Base-by-base conservation (phyloP, 2,888 invertebrate species). In the Nemapogon koenigi region DNA sequence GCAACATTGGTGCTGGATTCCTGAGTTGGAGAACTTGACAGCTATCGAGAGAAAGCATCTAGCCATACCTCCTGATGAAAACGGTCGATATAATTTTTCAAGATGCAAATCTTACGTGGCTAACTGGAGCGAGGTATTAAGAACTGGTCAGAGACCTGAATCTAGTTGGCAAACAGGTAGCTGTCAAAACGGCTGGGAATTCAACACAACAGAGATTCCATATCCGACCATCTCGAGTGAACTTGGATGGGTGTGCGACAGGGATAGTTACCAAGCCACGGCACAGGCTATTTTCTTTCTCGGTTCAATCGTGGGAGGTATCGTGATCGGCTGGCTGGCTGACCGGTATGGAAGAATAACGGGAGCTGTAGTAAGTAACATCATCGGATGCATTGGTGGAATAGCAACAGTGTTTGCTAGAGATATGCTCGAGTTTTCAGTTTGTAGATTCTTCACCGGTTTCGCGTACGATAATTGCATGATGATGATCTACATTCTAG, bases 391-490 rank as follows among this genome's bases (percentile, higher is more conserved):
- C 18, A 29, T 62, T 0, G 62, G 59, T 3, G 70, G 71, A 6
- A 41, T 59, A 2, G 48, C 45, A 2, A 70, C 56, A 35, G 49
- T 55, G n/a, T 69, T 59, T 42, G 47, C 57, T 0, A 47, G 40
- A 10, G 57, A 53, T 27, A 59, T 72, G 19, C 16, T 49, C 0
- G 47, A 59, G 38, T 72, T 72, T 38, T 43, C 58, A 2, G 41
- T 62, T 2, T 62, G 59, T 33, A 54, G 71, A 22, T 66, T 72
- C 41, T 49, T 72, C 16, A 56, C 68, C 51, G 71, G 71, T 10
- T 59, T 70, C 53, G 59, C 65, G 3, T 69, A 64, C 30, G 71
- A 72, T 36, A 67, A 62, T 40, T 70, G 66, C 43, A 62, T 70
- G 61, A 64, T 64, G 51, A 66, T 72, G 64, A 50, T 48, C 1